Evolutionary conservation across 2,113 vertebrate genomes (phyloP).

Genomic region (Tetraodon nigroviridis): DNA sequence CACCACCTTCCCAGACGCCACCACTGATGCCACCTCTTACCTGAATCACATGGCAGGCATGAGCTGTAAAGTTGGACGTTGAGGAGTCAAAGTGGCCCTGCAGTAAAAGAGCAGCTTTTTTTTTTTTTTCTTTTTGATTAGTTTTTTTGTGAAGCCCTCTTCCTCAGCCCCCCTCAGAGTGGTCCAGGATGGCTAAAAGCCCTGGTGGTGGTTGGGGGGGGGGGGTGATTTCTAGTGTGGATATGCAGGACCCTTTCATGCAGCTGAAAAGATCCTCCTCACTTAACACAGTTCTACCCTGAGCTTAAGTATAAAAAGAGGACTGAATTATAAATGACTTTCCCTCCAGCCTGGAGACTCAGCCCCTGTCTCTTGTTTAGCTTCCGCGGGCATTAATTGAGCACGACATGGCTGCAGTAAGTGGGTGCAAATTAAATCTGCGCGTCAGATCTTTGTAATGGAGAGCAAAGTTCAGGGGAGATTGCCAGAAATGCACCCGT

Average conservation of each 20-base stretch:
- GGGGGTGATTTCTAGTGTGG: slow-evolving; percentile 20
- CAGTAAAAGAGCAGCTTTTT: slow-evolving; percentile 24
- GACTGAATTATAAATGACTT: slow-evolving; percentile 67
- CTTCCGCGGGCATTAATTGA: slow-evolving; percentile 55
- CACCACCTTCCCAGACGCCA: no score
- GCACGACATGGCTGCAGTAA: slow-evolving; percentile 26
- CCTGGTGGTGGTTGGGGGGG: background rate
- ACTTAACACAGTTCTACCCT: slow-evolving; percentile 38
- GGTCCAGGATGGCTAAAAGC: slow-evolving; percentile 48
- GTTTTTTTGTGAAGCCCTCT: background rate
- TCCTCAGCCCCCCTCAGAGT: slow-evolving; percentile 5
- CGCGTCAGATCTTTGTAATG: slow-evolving; percentile 24
- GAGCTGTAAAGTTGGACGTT: slow-evolving; percentile 48
- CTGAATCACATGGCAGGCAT: slow-evolving; percentile 15
- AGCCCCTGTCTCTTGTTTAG: slow-evolving; percentile 38
- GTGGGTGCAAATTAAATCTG: slow-evolving; percentile 51
- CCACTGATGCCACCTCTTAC: no score
- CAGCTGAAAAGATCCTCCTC: slow-evolving; percentile 24
- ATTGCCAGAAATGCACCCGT: slow-evolving; percentile 12
- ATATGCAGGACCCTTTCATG: slow-evolving; percentile 30
- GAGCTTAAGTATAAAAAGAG: slow-evolving; percentile 53
- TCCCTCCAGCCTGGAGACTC: slow-evolving; percentile 32
- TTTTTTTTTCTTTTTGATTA: background rate
- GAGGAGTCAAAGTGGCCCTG: slow-evolving; percentile 56
- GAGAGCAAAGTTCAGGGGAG: slow-evolving; percentile 42